Evolutionary conservation across 64 coral and sea anemone species (phyloP), one percentile per base, ranked within the genome.

Genomic region (Dendronephthya gigantea): DNA sequence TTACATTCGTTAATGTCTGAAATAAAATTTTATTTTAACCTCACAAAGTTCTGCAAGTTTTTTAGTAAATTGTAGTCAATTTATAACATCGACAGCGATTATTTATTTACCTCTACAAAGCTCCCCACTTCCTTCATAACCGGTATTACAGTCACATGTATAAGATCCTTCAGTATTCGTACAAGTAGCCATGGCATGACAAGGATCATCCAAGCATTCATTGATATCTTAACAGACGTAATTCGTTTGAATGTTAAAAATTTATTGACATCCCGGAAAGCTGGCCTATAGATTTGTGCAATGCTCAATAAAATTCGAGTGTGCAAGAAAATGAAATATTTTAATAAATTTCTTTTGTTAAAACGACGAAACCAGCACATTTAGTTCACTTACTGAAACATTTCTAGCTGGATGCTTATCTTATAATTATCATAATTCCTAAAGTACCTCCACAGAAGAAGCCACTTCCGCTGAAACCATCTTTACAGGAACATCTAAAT

Each of bases 81-180:
- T 52, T 52, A 45, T 45, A 45, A 45, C 4, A 45, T 45, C 4
- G 41, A 6, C 41, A n/a, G n/a, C 11, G 41, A 45, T 11, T 56
- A 33, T 45, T 8, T 11, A 79, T 30, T 58, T 92, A 92, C 90
- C 83, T 83, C 85, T 35, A 34, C 90, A 92, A 68, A 49, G 25
- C 1, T 56, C 7, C 35, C 90, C 90, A 86, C 89, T 83, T 14
- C 87, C 87, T 35, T 85, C 83, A 56, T 85, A 92, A 9, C 90
- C 90, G 48, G 48, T 82, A 10, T 92, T 82, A 34, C 90, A 92
- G 39, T 82, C 82, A 82, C 90, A 92, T 32, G 87, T 83, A 35
- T 88, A 92, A 16, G 83, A 72, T 12, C 90, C 90, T 40, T 82
- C 86, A n/a, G 49, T 85, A 83, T 92, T 92, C 11, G 62, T 29